Evolutionary conservation across 1,140 invertebrate genomes (phyloP).

Genomic region (Drepana arcuata): DNA sequence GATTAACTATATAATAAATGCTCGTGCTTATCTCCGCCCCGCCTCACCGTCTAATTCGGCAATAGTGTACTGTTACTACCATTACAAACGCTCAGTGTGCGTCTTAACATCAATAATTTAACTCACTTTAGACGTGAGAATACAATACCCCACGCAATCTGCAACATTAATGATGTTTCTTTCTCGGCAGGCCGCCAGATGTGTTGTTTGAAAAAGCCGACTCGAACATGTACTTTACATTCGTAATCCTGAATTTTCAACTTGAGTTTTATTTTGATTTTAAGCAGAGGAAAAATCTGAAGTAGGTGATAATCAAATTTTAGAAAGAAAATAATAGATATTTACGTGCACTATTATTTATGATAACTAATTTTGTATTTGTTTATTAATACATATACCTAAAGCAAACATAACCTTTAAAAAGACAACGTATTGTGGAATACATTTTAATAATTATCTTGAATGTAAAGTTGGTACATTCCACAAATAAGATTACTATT

Average conservation of each 20-base stretch:
- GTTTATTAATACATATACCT: too few relatives aligned
- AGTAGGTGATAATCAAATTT: neutral
- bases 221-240: neutral
- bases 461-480: too few relatives aligned
- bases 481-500: too few relatives aligned
- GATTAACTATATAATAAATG: neutral
- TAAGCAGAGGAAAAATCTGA: neutral
- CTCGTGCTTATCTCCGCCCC: neutral
- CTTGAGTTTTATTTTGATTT: neutral
- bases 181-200: conserved; percentile 8
- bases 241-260: neutral
- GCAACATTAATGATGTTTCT: conserved; percentile 11
- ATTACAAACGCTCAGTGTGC: conserved; percentile 9
- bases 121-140: conserved; percentile 5
- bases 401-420: too few relatives aligned
- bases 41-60: neutral
- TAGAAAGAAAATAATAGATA: neutral
- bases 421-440: too few relatives aligned
- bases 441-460: too few relatives aligned
- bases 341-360: neutral
- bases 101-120: conserved; percentile 17
- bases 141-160: neutral
- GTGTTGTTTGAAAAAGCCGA: neutral
- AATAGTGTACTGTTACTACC: neutral
- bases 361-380: neutral